phyloP scores from a whole-genome alignment of 2,797 vertebrate genomes.

The Phoebastria nigripes region DNA sequence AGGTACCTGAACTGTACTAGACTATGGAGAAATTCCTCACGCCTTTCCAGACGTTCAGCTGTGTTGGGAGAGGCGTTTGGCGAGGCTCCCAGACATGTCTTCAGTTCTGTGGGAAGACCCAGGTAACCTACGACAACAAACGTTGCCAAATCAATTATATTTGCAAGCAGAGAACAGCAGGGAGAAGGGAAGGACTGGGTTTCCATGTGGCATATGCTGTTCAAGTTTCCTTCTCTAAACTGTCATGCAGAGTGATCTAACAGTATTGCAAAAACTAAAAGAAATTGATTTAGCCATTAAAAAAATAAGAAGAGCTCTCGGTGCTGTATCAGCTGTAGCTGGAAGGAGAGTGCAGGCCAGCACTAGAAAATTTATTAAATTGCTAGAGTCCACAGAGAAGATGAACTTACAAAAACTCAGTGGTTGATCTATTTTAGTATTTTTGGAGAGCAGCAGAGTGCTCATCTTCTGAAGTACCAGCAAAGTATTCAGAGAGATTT shows the following conservation, averaged over 20 bases:
- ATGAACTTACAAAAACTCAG: neutral
- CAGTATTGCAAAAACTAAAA: neutral
- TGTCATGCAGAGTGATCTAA: neutral
- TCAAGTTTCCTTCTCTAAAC: neutral
- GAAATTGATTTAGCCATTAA: conserved; percentile 18
- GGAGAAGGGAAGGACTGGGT: neutral
- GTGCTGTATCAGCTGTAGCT: neutral
- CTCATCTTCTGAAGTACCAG: neutral
- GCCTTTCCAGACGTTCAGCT: neutral
- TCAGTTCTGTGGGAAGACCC: neutral
- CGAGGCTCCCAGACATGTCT: neutral
- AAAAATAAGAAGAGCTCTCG: neutral
- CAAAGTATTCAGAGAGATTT: neutral
- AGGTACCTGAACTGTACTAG: neutral
- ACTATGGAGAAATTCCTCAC: neutral
- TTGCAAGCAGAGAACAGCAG: neutral
- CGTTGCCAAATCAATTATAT: neutral
- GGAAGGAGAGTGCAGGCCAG: neutral
- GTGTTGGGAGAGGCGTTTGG: neutral
- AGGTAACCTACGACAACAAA: neutral
- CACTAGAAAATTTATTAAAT: neutral
- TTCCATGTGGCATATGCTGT: neutral
- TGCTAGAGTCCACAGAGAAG: neutral
- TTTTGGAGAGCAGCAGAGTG: neutral
- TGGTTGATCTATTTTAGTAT: neutral